These are phyloP conservation scores for Rotaria sp. DNA, from an alignment of 2,888 invertebrate species.

Conservation along the genomic window DNA sequence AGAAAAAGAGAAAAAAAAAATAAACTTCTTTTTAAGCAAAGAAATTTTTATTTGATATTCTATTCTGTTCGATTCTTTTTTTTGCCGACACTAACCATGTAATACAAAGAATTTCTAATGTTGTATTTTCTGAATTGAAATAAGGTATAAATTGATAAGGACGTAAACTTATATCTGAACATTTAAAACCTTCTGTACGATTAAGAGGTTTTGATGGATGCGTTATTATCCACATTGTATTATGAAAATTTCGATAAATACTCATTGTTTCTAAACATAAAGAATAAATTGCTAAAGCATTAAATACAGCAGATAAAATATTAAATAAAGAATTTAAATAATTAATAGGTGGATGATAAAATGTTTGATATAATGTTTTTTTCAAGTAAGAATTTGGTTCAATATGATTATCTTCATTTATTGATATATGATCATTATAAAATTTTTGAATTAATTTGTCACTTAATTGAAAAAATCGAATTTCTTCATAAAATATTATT, in stretches of 20 bases:
- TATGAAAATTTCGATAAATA: neutral
- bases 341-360: neutral
- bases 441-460: neutral
- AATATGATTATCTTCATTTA: neutral
- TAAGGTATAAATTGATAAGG: constrained; percentile 7
- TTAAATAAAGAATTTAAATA: neutral
- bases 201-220: constrained; percentile 20
- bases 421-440: neutral
- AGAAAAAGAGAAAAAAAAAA: too few relatives aligned
- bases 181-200: neutral
- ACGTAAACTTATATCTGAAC: neutral
- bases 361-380: neutral
- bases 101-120: neutral
- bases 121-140: neutral
- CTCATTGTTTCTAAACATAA: constrained; percentile 20
- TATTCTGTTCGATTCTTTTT: too few relatives aligned
- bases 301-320: neutral
- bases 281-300: neutral
- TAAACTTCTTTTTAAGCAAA: too few relatives aligned
- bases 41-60: too few relatives aligned
- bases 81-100: neutral
- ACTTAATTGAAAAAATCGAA: constrained; percentile 20
- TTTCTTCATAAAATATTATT: constrained; percentile 8
- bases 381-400: neutral
- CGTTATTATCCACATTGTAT: neutral